phyloP scores from a whole-genome alignment of 2,888 invertebrate species.

The Dicranocentrus wangi region DNA sequence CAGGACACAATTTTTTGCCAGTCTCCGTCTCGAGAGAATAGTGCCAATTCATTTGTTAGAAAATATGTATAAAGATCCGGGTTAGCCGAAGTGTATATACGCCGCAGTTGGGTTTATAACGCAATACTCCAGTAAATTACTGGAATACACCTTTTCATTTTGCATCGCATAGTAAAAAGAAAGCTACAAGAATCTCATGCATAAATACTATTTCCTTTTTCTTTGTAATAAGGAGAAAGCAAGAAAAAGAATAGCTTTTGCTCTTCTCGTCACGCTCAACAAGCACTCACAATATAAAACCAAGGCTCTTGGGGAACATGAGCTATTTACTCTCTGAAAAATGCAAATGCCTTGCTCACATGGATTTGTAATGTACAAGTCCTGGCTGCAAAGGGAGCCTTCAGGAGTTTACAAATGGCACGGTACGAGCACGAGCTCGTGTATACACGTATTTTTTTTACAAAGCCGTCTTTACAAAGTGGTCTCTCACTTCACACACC shows the following conservation, averaged over 20 bases:
- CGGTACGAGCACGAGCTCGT: no score
- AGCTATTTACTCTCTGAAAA: constrained; percentile 41
- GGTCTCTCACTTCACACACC: no score
- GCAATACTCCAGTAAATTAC: constrained; percentile 24
- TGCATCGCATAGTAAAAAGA: background rate
- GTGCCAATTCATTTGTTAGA: constrained; percentile 43
- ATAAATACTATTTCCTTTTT: background rate
- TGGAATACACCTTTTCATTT: constrained; percentile 16
- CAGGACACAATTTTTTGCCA: constrained; percentile 16
- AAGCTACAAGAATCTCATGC: background rate
- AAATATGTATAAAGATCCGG: constrained; percentile 5
- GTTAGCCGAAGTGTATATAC: no score
- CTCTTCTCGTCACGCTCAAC: no score
- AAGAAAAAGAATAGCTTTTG: background rate
- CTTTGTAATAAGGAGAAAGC: no score
- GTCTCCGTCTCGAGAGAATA: constrained; percentile 26
- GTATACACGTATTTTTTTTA: no score
- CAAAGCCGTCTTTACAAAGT: no score
- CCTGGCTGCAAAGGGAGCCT: no score
- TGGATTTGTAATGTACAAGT: constrained; percentile 5
- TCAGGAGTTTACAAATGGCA: no score
- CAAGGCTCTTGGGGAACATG: constrained; percentile 28
- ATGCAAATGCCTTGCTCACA: constrained; percentile 37
- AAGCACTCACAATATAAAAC: no score
- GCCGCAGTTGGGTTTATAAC: no score